Base-by-base conservation (phyloP, 2,888 invertebrate species). In the Hipparchia sbordonii region DNA sequence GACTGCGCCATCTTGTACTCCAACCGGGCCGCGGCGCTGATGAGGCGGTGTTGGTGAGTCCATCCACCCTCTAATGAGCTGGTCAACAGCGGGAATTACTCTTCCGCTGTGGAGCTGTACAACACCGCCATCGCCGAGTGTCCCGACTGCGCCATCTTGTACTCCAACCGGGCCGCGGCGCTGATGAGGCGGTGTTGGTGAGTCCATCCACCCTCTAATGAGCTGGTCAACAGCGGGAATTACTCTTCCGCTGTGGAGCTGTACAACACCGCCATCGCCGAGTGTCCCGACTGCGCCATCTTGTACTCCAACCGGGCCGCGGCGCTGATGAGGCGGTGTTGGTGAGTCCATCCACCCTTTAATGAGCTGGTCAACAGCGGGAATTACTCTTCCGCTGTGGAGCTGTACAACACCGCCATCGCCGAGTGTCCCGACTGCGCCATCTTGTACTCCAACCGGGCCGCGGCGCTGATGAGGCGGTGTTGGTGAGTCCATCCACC, bases 291-390 rank as follows among this genome's bases (percentile, higher is more conserved):
- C 79, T 96, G 97, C 81, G 96, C 98, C 71, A 95, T 98, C 71
- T 95, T 99, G 60, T 97, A 97, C 90, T 96, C 98, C 61, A 98
- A 98, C 88, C 94, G 99, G 77, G 99, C 98, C 48, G 97, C 96
- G n/a, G n/a, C n/a, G n/a, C n/a, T n/a, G n/a, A n/a, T n/a, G n/a
- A n/a, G n/a, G n/a, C n/a, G n/a, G n/a, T n/a, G n/a, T n/a, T n/a
- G n/a, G n/a, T n/a, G n/a, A n/a, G n/a, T n/a, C n/a, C n/a, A n/a
- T n/a, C n/a, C n/a, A n/a, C n/a, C n/a, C n/a, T n/a, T n/a, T n/a
- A n/a, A n/a, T n/a, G n/a, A n/a, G n/a, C n/a, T n/a, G n/a, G n/a
- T n/a, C n/a, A n/a, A n/a, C n/a, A n/a, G n/a, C n/a, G n/a, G n/a
- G n/a, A n/a, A n/a, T n/a, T n/a, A n/a, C n/a, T n/a, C n/a, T n/a